Evolutionary conservation across 2,888 invertebrate species (phyloP), one percentile per base, ranked within the genome.

Genomic region (Metalampra italica): DNA sequence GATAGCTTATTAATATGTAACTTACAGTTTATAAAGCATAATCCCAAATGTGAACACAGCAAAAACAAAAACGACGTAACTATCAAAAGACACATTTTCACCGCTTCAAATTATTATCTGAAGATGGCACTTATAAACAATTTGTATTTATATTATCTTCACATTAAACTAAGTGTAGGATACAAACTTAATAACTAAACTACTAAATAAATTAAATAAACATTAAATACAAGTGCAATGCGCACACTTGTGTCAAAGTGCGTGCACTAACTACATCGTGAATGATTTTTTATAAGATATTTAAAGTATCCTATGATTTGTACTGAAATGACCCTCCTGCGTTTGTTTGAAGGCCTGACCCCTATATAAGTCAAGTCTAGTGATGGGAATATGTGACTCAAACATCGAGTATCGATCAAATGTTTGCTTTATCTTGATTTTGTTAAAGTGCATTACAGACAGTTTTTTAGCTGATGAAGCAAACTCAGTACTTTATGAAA

Each of bases 301-400:
- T 75, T 84, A 82, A 87, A 77, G 75, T 71, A 71, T 72, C 71
- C 75, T 79, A 80, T 83, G 80, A 83, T 86, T 86, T 86, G 84
- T 80, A 77, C 71, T 70, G 73, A 77, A 74, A 67, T 66, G 64
- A 67, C 75, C 77, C 78, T 77, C 80, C 81, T 74, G 73, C 68
- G 64, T 65, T 55, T 59, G 64, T 68, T 71, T 71, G 82, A 88
- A 89, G 89, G 89, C 70, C 81, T 82, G 73, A 81, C 89, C 89
- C 88, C 83, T 86, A 88, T 86, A 88, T 88, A 75, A 57, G 60
- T 69, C 32, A 58, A 61, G 53, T 56, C 50, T 68, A 78, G 76
- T 61, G 82, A 69, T 65, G 77, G 40, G 64, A 39, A 51, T 9
- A 9, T 29, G 41, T 48, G 32, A 43, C 43, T 53, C 46, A 47